Evolutionary conservation across 2,888 invertebrate species (phyloP), one percentile per base, ranked within the genome.

Genomic region (Zygaena filipendulae): DNA sequence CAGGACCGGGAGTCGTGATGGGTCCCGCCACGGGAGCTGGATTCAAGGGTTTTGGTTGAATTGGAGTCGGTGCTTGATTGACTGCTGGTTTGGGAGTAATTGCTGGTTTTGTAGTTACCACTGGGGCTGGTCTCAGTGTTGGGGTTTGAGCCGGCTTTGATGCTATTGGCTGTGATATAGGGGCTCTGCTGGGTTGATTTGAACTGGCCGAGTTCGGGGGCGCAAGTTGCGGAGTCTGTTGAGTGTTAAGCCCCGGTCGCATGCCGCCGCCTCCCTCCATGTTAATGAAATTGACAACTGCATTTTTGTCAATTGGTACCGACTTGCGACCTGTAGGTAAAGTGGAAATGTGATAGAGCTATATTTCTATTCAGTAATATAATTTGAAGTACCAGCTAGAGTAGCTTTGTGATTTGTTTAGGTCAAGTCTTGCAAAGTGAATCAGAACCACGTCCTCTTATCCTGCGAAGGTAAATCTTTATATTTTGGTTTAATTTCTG

Each of bases 221-320:
- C 4, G 36, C 31, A 23, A n/a, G n/a, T n/a, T n/a, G n/a, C n/a
- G n/a, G n/a, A n/a, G n/a, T n/a, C n/a, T n/a, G n/a, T n/a, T n/a
- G n/a, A n/a, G 38, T 40, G 4, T 29, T 43, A 3, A 36, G 34
- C 3, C 46, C 35, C n/a, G 50, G 42, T 26, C 43, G 39, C 13
- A 41, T 29, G 2, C 47, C 54, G 0, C 55, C 57, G 2, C 74
- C 72, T 6, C 47, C 48, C 40, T 79, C 79, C 71, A 74, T 75
- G 37, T 74, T 74, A 34, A 79, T 79, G 38, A 79, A 79, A 22
- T 62, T 74, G 12, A 66, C 33, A 42, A 77, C 77, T 1, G 70
- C 79, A 66, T 68, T 62, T 54, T 77, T 79, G 47, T 67, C 63
- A 27, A 74, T 51, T 6, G 60, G 60, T 7, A 44, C 44, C 2